phyloP scores from a whole-genome alignment of 2,888 invertebrate species.

The Cynaeus angustus region DNA sequence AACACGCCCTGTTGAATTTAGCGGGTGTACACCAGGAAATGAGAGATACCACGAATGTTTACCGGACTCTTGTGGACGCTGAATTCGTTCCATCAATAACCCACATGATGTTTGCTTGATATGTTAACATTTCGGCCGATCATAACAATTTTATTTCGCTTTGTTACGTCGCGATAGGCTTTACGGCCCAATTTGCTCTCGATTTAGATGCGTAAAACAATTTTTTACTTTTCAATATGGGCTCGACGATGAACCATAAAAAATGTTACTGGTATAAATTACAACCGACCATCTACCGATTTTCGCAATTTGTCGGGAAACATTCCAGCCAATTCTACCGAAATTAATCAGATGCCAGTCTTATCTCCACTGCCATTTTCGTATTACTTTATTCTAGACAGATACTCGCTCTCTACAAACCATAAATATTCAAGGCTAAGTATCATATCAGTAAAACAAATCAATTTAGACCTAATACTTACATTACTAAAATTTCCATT shows the following conservation, averaged over 20 bases:
- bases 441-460: conserved; percentile 2
- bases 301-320: conserved; percentile 32
- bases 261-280: conserved; percentile 22
- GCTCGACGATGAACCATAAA: not conserved
- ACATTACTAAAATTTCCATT: too few relatives aligned
- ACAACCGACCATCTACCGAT: conserved; percentile 4
- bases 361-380: conserved; percentile 25
- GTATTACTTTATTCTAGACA: conserved; percentile 18
- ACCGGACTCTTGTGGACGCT: conserved; percentile 48
- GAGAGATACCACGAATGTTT: conserved; percentile 49
- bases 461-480: not conserved
- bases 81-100: conserved; percentile 44
- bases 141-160: conserved; percentile 42
- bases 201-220: conserved; percentile 20
- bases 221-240: conserved; percentile 33
- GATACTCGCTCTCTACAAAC: conserved; percentile 11
- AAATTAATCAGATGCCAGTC: conserved; percentile 17
- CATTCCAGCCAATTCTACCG: conserved; percentile 13
- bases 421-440: conserved; percentile 18
- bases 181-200: conserved; percentile 16
- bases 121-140: conserved; percentile 45
- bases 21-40: conserved; percentile 43
- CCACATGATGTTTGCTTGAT: conserved; percentile 46
- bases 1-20: conserved; percentile 49
- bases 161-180: conserved; percentile 14